phyloP scores from a whole-genome alignment of 1,140 invertebrate species.

The Nomia melanderi region DNA sequence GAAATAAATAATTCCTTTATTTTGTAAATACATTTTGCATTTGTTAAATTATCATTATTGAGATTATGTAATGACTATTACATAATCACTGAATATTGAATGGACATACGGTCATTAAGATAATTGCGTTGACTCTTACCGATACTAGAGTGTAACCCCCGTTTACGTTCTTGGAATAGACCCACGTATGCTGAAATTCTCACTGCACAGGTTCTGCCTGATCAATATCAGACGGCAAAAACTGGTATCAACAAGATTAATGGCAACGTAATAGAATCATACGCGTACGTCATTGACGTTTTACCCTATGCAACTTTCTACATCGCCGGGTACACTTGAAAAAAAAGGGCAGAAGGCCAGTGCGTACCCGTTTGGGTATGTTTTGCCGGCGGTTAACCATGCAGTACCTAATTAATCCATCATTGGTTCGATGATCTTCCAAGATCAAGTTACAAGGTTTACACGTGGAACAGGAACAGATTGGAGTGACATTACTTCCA shows the following conservation, averaged over 20 bases:
- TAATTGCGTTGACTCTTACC: not conserved
- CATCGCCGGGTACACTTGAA: too few relatives aligned
- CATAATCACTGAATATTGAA: constrained; percentile 9
- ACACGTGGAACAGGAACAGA: too few relatives aligned
- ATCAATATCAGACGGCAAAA: constrained; percentile 27
- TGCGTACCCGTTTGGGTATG: too few relatives aligned
- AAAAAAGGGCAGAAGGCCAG: not conserved
- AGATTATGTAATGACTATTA: not conserved
- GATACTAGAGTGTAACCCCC: not conserved
- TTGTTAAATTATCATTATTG: not conserved
- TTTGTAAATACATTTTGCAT: not conserved
- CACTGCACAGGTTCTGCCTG: not conserved
- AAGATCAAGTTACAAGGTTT: not conserved
- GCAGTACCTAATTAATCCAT: constrained; percentile 14
- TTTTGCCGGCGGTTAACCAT: too few relatives aligned
- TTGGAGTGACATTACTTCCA: not conserved
- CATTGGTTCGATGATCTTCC: not conserved
- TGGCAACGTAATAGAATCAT: constrained; percentile 11
- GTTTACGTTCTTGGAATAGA: constrained; percentile 1
- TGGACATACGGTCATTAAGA: not conserved
- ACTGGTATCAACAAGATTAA: constrained; percentile 32
- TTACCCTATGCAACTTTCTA: not conserved
- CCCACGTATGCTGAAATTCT: constrained; percentile 15
- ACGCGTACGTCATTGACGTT: not conserved
- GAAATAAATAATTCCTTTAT: too few relatives aligned